A percentile compares a stretch with the other conserved stretches of the same genome.
phyloP scores from a whole-genome alignment of 2,797 vertebrate species.

The Babyrousa celebensis region DNA sequence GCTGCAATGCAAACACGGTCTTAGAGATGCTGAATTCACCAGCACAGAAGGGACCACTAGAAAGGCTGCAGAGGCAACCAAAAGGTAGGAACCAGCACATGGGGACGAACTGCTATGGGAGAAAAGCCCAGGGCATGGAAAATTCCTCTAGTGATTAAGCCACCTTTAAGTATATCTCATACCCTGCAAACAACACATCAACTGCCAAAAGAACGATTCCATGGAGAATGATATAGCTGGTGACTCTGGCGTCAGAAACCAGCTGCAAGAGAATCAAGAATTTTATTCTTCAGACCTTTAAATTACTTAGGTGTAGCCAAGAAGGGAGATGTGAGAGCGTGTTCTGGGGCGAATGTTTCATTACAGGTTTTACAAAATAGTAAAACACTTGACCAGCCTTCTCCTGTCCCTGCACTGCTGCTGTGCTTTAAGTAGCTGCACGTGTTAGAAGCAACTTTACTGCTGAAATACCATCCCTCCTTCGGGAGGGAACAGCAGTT shows the following conservation, averaged over 20 bases:
- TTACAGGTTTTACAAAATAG: background rate
- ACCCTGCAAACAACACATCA: background rate
- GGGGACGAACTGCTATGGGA: background rate
- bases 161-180: background rate
- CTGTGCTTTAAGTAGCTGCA: background rate
- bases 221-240: background rate
- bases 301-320: background rate
- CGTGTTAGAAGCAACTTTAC: background rate
- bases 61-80: constrained; percentile 51
- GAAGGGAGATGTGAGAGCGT: background rate
- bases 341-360: background rate
- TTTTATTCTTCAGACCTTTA: background rate
- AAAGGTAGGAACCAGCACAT: constrained; percentile 25
- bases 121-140: background rate
- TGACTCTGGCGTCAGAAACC: background rate
- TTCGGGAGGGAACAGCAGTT: background rate
- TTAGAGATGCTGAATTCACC: constrained; percentile 33
- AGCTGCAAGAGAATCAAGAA: constrained; percentile 1
- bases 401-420: background rate
- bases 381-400: background rate
- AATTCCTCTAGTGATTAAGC: background rate
- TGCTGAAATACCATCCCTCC: background rate
- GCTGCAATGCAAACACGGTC: constrained; percentile 63
- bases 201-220: background rate
- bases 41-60: background rate